These are phyloP conservation scores for Drosophila fulvimacula DNA, from an alignment of 2,888 invertebrate species.

Conservation along the genomic window DNA sequence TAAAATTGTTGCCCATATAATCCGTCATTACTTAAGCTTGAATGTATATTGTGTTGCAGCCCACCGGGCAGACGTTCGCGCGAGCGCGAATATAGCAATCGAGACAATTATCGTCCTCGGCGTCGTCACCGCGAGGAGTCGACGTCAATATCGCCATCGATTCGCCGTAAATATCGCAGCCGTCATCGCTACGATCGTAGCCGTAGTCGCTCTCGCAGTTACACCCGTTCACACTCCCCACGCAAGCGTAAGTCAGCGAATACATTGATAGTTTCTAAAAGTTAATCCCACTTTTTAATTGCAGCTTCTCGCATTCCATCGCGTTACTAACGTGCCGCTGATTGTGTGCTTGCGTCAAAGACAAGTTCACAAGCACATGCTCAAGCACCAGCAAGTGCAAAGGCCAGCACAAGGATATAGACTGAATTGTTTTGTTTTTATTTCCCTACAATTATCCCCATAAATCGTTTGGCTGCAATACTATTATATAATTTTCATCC, in stretches of 20 bases:
- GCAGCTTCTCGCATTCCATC: constrained; percentile 32
- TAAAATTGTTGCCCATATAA: not conserved
- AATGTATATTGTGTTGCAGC: constrained; percentile 10
- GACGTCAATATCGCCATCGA: constrained; percentile 33
- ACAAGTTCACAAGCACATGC: not conserved
- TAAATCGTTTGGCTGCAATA: constrained; percentile 11
- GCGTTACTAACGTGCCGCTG: constrained; percentile 40
- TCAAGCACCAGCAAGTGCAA: constrained; percentile 12
- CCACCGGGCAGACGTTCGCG: constrained; percentile 29
- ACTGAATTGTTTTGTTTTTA: constrained; percentile 38
- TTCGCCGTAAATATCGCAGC: constrained; percentile 43
- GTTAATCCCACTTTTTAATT: not conserved
- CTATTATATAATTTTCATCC: constrained; percentile 17
- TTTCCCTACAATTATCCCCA: constrained; percentile 3
- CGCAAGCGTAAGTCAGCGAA: constrained; percentile 60
- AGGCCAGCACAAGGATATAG: constrained; percentile 39
- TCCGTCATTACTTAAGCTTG: not conserved
- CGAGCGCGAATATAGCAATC: constrained; percentile 33
- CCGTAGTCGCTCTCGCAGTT: constrained; percentile 79
- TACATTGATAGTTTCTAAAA: not conserved
- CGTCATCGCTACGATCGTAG: constrained; percentile 70
- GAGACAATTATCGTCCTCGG: constrained; percentile 38
- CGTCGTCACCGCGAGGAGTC: constrained; percentile 56
- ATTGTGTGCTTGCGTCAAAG: not conserved
- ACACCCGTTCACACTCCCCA: constrained; percentile 73